Evolutionary conservation across 1,140 invertebrate genomes (phyloP), one percentile per base, ranked within the genome.

Genomic region (Samia ricini): DNA sequence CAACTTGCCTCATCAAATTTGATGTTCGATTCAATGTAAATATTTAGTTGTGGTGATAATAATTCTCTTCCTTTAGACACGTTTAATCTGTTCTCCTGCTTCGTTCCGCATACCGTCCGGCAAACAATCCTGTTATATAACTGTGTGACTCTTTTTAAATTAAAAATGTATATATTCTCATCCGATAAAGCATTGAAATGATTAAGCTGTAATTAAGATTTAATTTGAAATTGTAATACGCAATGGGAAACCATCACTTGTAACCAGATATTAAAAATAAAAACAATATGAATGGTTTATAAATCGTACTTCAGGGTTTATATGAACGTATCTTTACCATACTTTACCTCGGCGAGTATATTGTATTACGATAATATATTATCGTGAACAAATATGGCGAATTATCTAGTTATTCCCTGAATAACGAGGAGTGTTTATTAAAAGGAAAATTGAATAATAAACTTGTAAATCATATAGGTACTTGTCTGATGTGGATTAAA

Each of bases 361-460:
- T 29, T 29, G 4, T 29, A 10, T 29, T 29, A 56, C 55, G 55
- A 26, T 33, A 57, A 57, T 10, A 20, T 8, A 8, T 57, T 36
- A 57, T 57, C 56, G 56, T 57, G 21, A 57, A 57, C 19, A 57
- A 57, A 57, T 20, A 57, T 57, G 56, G 20, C 26, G 24, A 57
- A 36, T 36, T 18, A 57, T 57, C 56, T 33, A 20, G n/a, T 33
- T 36, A 57, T 23, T 57, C 29, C 19, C 12, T 57, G 56, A 42
- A 57, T 57, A 33, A 57, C 26, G 56, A 56, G 55, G 23, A 55
- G 52, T 55, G 52, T 24, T 42, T 24, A 23, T 23, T 55, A 12
- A 55, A 24, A 55, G 52, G 52, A 55, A 55, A 24, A 55, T 24
- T 55, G 10, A 23, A 24, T 23, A 24, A 7, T 55, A 55, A 15